phyloP scores from a whole-genome alignment of 2,888 invertebrate genomes.

The Drosophila sordidula region DNA sequence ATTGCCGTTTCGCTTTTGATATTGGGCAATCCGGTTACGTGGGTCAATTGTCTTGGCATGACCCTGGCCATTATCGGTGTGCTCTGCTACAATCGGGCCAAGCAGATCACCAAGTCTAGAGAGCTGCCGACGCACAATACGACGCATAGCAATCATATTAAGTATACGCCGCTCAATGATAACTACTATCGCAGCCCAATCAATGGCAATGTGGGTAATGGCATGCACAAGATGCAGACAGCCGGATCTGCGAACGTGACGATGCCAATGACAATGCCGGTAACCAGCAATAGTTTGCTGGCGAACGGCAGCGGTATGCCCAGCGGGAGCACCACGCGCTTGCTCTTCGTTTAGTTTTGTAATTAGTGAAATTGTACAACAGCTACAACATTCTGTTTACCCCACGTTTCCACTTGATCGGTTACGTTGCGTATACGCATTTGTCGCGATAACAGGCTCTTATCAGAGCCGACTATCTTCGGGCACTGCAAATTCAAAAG shows the following conservation, averaged over 20 bases:
- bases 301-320: constrained; percentile 80
- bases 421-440: constrained; percentile 1
- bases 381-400: constrained; percentile 6
- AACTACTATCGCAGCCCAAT: constrained; percentile 73
- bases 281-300: constrained; percentile 73
- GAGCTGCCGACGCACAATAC: constrained; percentile 83
- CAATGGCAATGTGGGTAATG: constrained; percentile 60
- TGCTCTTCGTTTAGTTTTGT: constrained; percentile 83
- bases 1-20: constrained; percentile 94
- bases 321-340: constrained; percentile 78
- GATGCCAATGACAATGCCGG: constrained; percentile 35
- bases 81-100: constrained; percentile 94
- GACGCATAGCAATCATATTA: constrained; percentile 84
- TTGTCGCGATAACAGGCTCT: constrained; percentile 9
- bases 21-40: constrained; percentile 96
- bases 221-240: constrained; percentile 45
- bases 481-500: constrained; percentile 3
- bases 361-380: constrained; percentile 60
- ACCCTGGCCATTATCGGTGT: constrained; percentile 95
- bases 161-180: constrained; percentile 81
- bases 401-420: neutral
- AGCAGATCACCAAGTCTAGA: constrained; percentile 89
- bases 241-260: constrained; percentile 41
- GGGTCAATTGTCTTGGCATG: constrained; percentile 95
- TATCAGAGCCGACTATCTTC: constrained; percentile 20